These are phyloP conservation scores for Stratiolaelaps scimitus DNA, from an alignment of 1,140 invertebrate genomes.

Conservation along the genomic window DNA sequence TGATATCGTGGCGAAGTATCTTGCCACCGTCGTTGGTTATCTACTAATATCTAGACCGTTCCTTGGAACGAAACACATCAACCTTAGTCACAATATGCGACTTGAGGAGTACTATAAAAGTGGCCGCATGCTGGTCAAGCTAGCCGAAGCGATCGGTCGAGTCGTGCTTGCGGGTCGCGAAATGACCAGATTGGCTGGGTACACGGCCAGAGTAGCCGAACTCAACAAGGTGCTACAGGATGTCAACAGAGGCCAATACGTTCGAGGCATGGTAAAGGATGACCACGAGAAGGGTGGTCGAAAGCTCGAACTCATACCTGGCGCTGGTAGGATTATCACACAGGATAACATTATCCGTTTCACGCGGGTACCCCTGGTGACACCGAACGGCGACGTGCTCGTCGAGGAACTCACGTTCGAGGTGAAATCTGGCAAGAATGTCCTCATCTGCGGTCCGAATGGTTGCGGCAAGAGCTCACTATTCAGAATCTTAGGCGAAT, in stretches of 20 bases:
- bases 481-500: conserved; percentile 79
- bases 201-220: conserved; percentile 75
- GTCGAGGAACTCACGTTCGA: conserved; percentile 77
- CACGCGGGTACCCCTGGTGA: conserved; percentile 81
- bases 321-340: conserved; percentile 64
- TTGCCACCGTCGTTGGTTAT: conserved; percentile 88
- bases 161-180: conserved; percentile 84
- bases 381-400: conserved; percentile 90
- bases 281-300: conserved; percentile 29
- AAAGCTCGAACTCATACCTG: conserved; percentile 44
- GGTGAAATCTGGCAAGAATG: conserved; percentile 80
- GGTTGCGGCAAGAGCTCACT: conserved; percentile 92
- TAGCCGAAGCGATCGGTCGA: conserved; percentile 90
- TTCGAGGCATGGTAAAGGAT: conserved; percentile 68
- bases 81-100: conserved; percentile 38
- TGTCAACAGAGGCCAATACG: conserved; percentile 69
- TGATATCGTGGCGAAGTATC: conserved; percentile 91
- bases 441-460: conserved; percentile 91
- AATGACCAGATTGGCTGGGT: conserved; percentile 76
- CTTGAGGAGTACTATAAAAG: conserved; percentile 80
- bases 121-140: conserved; percentile 88
- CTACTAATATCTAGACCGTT: conserved; percentile 88
- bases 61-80: conserved; percentile 48
- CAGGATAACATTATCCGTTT: conserved; percentile 86
- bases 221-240: conserved; percentile 68